Conservation (phyloP, 64 coral and sea anemone genomes). For the Pocillopora damicornis region DNA sequence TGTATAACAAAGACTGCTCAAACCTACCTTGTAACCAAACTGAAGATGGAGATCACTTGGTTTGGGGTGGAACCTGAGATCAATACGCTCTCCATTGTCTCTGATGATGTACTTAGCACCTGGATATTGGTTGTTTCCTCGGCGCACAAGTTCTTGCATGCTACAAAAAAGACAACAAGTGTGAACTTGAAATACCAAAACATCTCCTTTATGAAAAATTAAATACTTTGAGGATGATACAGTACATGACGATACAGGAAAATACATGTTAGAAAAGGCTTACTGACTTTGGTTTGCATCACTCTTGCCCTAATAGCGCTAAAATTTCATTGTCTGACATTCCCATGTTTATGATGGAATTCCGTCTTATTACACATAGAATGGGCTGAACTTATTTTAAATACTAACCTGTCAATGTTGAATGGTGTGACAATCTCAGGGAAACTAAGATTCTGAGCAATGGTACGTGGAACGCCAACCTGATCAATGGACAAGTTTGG, state of each 20-base stretch:
- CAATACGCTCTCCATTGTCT: constrained; percentile 94
- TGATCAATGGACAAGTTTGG: constrained; percentile 96
- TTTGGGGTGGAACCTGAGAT: constrained; percentile 96
- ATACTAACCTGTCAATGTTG: constrained; percentile 89
- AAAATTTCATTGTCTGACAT: too few relatives aligned
- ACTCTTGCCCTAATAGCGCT: too few relatives aligned
- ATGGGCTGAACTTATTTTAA: neutral
- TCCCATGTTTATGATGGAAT: neutral
- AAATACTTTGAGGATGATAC: too few relatives aligned
- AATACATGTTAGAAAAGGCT: too few relatives aligned
- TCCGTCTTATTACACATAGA: neutral
- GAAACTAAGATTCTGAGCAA: constrained; percentile 98
- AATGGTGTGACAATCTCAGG: constrained; percentile 99
- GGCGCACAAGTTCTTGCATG: constrained; percentile 87
- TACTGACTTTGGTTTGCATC: too few relatives aligned
- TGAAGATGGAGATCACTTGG: constrained; percentile 96
- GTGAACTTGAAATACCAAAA: too few relatives aligned
- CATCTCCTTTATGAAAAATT: too few relatives aligned
- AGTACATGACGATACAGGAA: too few relatives aligned
- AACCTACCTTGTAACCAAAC: constrained; percentile 91
- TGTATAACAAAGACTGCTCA: neutral
- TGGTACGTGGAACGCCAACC: constrained; percentile 95
- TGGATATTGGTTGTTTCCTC: constrained; percentile 94
- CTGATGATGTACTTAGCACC: constrained; percentile 99
- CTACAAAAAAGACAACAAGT: constrained; percentile 24